phyloP scores from a whole-genome alignment of 1,140 invertebrate genomes.

The Cotesia chilonis region DNA sequence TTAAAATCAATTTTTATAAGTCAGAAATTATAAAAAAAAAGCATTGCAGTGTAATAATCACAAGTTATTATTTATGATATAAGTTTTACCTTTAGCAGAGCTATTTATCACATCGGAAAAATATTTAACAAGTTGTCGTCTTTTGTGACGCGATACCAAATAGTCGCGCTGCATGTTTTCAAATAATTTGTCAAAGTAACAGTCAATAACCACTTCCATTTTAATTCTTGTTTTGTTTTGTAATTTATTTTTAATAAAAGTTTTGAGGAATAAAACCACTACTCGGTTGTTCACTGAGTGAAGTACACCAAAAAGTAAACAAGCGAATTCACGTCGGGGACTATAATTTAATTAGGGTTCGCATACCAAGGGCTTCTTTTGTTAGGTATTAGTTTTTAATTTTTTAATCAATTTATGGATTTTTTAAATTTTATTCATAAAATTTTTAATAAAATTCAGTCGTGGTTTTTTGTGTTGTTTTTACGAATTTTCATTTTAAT shows the following conservation, averaged over 20 bases:
- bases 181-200: constrained; percentile 76
- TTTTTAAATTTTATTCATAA: neutral
- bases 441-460: neutral
- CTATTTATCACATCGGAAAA: constrained; percentile 76
- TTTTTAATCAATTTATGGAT: neutral
- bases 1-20: no score
- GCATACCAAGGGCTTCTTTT: constrained; percentile 52
- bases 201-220: constrained; percentile 76
- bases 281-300: constrained; percentile 46
- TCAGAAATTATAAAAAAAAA: no score
- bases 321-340: constrained; percentile 28
- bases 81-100: constrained; percentile 68
- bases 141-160: constrained; percentile 71
- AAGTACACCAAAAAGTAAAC: constrained; percentile 31
- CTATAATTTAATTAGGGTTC: constrained; percentile 57
- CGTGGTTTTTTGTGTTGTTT: neutral
- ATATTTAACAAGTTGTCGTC: constrained; percentile 72
- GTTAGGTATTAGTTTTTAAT: constrained; percentile 20
- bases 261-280: constrained; percentile 17
- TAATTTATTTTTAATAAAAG: constrained; percentile 20
- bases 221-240: constrained; percentile 21
- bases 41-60: no score
- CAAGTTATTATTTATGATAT: no score
- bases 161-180: constrained; percentile 71
- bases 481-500: no score